Base-by-base conservation (phyloP, 1,140 invertebrate species). In the Leptinotarsa defecta region DNA sequence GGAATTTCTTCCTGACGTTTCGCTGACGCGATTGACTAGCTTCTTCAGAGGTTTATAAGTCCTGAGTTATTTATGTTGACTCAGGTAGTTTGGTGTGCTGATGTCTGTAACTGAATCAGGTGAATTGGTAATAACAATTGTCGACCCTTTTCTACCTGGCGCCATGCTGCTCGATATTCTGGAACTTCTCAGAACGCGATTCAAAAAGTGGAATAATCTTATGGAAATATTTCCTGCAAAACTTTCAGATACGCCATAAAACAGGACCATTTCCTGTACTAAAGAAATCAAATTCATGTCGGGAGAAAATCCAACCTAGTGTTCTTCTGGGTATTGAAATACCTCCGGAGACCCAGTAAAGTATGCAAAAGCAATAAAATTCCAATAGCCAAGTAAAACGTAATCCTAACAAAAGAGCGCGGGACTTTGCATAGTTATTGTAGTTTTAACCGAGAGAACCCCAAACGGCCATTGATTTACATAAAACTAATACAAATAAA, bases 321-420 rank as follows among this genome's bases (percentile, higher is more conserved):
- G 64, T 24, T 15, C 64, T 24, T 67, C 64, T 24, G 64, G 64
- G 64, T 67, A 67, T 67, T 67, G 64, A 15, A 11, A 63, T 63
- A 63, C n/a, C 64, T 24, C 64, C 27, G 20, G 64, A 67, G 64
- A 67, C 27, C 43, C 48, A 70, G 48, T 70, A 70, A 49, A 70
- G 48, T 70, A 70, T 70, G 43, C 20, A 52, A 70, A 70, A 70
- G 68, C 48, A 70, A 70, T 70, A 70, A 70, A 70, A 70, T 70
- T 70, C 68, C 68, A 49, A 70, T 70, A 52, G 68, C 68, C 68
- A 48, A 67, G 68, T 70, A 70, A 70, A 70, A 70, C 49, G 68
- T 48, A 70, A 52, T 70, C 48, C 20, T 15, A 52, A 70, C 27
- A 52, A 70, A 70, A 70, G 48, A 70, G 19, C 34, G 48, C 68